Percentiles rank a stretch among this genome's conserved stretches.
Conservation (phyloP, 2,888 invertebrate species). For the Lochmaea capreae region DNA sequence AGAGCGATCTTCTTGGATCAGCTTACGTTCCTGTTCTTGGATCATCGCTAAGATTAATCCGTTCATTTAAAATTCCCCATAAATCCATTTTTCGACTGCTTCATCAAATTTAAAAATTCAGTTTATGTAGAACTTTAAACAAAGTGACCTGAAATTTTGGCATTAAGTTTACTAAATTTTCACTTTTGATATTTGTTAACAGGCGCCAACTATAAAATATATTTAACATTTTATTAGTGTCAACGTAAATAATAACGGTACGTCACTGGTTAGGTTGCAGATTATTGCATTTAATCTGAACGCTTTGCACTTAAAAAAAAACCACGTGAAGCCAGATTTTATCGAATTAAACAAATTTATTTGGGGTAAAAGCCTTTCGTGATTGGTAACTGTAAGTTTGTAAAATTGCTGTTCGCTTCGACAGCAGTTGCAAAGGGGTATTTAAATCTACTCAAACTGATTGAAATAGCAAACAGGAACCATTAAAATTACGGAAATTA, state of each 20-base stretch:
- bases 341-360: conserved; percentile 24
- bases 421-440: conserved; percentile 26
- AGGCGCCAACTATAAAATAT: neutral
- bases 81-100: too few species aligned
- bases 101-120: too few species aligned
- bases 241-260: neutral
- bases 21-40: too few species aligned
- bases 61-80: too few species aligned
- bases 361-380: conserved; percentile 25
- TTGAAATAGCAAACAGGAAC: conserved; percentile 40
- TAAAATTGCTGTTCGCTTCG: conserved; percentile 42
- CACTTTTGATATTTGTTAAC: neutral
- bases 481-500: conserved; percentile 18
- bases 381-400: conserved; percentile 29
- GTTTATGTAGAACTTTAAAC: too few species aligned
- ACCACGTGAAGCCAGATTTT: conserved; percentile 10
- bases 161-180: too few species aligned
- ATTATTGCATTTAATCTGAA: neutral
- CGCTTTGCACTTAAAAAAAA: neutral
- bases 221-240: neutral
- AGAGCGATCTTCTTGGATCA: too few species aligned
- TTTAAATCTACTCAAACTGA: conserved; percentile 44
- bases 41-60: too few species aligned
- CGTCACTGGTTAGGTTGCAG: neutral
- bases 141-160: too few species aligned